Evolutionary conservation across 2,797 vertebrate species (phyloP).

Genomic region (Tokudaia tokunoshimensis): DNA sequence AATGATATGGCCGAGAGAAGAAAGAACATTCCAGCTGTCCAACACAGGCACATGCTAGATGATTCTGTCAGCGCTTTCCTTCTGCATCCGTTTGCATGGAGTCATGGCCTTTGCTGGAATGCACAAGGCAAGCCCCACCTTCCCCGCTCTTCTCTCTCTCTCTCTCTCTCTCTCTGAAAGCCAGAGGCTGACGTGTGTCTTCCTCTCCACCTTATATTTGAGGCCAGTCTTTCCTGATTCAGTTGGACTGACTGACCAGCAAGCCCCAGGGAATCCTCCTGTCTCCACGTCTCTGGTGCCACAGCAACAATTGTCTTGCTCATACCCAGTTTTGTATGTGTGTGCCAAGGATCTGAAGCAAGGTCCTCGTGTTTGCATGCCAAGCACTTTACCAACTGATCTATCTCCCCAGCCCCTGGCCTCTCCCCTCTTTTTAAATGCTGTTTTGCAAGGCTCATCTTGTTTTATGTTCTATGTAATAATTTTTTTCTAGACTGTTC

Average conservation of each 20-base stretch:
- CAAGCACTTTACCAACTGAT: not conserved
- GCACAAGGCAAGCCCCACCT: not conserved
- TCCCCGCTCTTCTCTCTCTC: no score
- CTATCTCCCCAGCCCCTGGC: not conserved
- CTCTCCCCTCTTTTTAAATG: not conserved
- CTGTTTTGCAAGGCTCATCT: not conserved
- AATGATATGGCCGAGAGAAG: not conserved
- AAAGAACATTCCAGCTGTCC: not conserved
- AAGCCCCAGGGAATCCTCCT: not conserved
- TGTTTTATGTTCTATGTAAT: not conserved
- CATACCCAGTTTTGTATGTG: not conserved
- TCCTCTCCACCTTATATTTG: not conserved
- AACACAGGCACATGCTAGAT: not conserved
- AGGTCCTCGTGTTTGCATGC: not conserved
- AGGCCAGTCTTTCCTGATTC: not conserved
- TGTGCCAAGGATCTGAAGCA: not conserved
- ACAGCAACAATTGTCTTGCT: not conserved
- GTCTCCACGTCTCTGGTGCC: not conserved
- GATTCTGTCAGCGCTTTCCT: not conserved
- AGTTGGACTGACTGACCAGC: no score
- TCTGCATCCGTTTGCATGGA: not conserved
- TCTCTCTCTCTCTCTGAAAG: not conserved
- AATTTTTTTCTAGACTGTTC: not conserved
- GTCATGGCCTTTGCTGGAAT: not conserved
- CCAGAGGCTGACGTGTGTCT: not conserved